Percentiles rank a stretch among this genome's conserved stretches.
phyloP scores from a whole-genome alignment of 1,140 invertebrate genomes.

The Drosophila ananassae region DNA sequence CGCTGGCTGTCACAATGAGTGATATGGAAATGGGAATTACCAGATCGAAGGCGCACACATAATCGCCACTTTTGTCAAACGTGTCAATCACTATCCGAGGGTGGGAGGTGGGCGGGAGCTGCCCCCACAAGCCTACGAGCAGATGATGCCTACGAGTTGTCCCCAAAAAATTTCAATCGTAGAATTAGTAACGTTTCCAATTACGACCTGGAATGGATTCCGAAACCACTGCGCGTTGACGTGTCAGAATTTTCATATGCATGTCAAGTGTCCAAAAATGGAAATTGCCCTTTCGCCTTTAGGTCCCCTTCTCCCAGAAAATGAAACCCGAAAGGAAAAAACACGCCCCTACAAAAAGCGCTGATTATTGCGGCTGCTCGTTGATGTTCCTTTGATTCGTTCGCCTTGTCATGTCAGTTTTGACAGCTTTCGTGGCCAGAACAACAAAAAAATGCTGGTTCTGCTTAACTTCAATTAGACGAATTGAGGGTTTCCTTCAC shows the following conservation, averaged over 20 bases:
- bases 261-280: conserved; percentile 79
- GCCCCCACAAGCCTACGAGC: background rate
- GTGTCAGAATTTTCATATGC: conserved; percentile 84
- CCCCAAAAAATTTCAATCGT: conserved; percentile 6
- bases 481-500: conserved; percentile 70
- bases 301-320: background rate
- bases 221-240: conserved; percentile 72
- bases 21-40: conserved; percentile 71
- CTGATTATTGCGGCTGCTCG: conserved; percentile 65
- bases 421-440: conserved; percentile 68
- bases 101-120: background rate
- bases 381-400: conserved; percentile 72
- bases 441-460: conserved; percentile 64
- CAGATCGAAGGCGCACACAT: conserved; percentile 33
- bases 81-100: conserved; percentile 68
- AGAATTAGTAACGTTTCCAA: conserved; percentile 73
- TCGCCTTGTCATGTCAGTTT: conserved; percentile 81
- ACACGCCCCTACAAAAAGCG: conserved; percentile 69
- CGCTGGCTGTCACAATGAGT: conserved; percentile 52
- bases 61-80: conserved; percentile 73
- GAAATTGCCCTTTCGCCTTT: conserved; percentile 7
- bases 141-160: conserved; percentile 1
- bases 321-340: background rate
- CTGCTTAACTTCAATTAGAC: conserved; percentile 80
- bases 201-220: conserved; percentile 36